Base-by-base conservation (phyloP, 2,113 vertebrate species). In the Murina feae region DNA sequence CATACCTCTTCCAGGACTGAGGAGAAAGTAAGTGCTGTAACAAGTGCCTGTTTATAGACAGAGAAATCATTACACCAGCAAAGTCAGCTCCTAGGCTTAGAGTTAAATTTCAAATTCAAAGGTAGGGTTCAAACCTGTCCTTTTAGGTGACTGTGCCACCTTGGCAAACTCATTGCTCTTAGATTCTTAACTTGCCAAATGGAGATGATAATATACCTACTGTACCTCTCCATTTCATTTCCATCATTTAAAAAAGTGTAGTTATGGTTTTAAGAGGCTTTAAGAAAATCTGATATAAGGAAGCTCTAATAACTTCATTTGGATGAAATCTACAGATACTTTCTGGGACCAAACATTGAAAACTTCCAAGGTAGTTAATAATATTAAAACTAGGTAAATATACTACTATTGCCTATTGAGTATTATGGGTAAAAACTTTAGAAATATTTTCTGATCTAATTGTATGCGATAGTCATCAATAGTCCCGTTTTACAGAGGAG, bases 241-340 rank as follows among this genome's bases (percentile, higher is more conserved):
- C 47, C 39, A 60, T 91, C 53, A 72, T 89, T 89, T 69, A 78
- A 44, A 74, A 85, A 91, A 83, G 6, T 58, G 2, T 75, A 80
- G 37, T 49, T 92, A 32, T 84, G 51, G 18, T 82, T 69, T 86
- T 90, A 18, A 79, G 71, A 92, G 32, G 42, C 47, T 74, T 94
- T 75, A 47, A 20, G 79, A 75, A 75, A 78, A 69, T 80, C 37
- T 80, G 37, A 63, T 80, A 37, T 80, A n/a, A 55, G 55, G 94
- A 71, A 42, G 0, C 21, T 60, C 21, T 78, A 51, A 79, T 6
- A 37, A 42, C n/a, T 65, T 81, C 35, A 68, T 68, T 69, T 86
- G 90, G 90, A 74, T 92, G 93, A 78, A 74, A 87, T 86, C 71
- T 89, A 13, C 49, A 96, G 35, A 37, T 55, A 74, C 1, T 83